Evolutionary conservation across 2,888 invertebrate species (phyloP), one percentile per base, ranked within the genome.

Genomic region (Graphium colonna): DNA sequence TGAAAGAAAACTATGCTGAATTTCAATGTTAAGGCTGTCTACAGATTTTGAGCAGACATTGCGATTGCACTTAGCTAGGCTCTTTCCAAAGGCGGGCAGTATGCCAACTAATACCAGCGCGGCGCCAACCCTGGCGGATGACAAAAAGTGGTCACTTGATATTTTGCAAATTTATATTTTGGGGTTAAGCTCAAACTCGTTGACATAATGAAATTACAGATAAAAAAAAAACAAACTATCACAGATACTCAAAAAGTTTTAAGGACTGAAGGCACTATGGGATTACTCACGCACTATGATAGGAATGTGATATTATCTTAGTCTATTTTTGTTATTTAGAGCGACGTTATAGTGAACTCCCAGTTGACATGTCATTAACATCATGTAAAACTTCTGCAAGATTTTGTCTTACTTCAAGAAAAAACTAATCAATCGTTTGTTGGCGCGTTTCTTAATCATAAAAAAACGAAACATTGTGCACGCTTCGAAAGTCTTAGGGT

Each of bases 11-110:
- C n/a, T n/a, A n/a, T n/a, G n/a, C n/a, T n/a, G n/a, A n/a, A n/a
- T n/a, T n/a, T n/a, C n/a, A n/a, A n/a, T n/a, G n/a, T 9, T 13
- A 38, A 47, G 47, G 28, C 26, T 47, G 47, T 42, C 16, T 17
- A 47, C 16, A 43, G 12, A 41, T 48, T 48, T 16, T 36, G 17
- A 17, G 13, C 7, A 15, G 21, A 39, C 42, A 43, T 48, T 48
- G 43, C 43, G 28, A 48, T 43, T 53, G 16, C 28, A 16, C 16
- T 38, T 21, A 18, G 1, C 9, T 28, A 17, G n/a, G 33, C 36
- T 13, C 13, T 10, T 10, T 21, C 3, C 31, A 12, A 21, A 17
- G 18, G 63, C 52, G 69, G 73, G 73, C 71, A 63, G 16, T 28
- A 36, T 60, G 73, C 73, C 73, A 71, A 31, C 26, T 12, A 28